Conservation (phyloP, 2,113 vertebrate genomes). For the Sitta europaea region DNA sequence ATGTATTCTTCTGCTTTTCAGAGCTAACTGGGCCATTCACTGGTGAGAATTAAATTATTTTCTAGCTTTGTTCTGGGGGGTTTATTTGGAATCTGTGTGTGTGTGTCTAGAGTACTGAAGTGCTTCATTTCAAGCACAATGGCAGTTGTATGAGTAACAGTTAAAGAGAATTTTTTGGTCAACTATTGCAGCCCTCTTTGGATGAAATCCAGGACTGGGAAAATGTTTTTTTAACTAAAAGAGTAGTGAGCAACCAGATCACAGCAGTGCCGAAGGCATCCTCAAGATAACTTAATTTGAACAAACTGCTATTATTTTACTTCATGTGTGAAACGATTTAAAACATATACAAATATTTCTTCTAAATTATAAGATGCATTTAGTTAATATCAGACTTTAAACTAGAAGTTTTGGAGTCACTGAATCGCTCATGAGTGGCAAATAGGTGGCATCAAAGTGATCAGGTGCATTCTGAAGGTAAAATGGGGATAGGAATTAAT, state of each 20-base stretch:
- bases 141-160: not conserved
- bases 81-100: not conserved
- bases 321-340: not conserved
- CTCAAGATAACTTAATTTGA: not conserved
- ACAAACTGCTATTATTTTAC: not conserved
- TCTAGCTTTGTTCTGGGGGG: not conserved
- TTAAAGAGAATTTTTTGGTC: not conserved
- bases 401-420: not conserved
- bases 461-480: not conserved
- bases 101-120: not conserved
- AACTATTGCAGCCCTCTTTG: not conserved
- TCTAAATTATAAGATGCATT: not conserved
- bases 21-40: not conserved
- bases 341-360: not conserved
- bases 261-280: not conserved
- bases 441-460: not conserved
- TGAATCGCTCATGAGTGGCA: not conserved
- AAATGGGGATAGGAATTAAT: not conserved
- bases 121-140: not conserved
- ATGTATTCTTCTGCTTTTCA: not conserved
- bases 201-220: not conserved
- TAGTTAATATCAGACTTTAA: not conserved
- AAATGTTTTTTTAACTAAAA: not conserved
- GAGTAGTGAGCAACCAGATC: not conserved
- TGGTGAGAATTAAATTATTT: not conserved